These are phyloP conservation scores for Lithophane ornitopus DNA, from an alignment of 2,888 invertebrate species.

Conservation along the genomic window DNA sequence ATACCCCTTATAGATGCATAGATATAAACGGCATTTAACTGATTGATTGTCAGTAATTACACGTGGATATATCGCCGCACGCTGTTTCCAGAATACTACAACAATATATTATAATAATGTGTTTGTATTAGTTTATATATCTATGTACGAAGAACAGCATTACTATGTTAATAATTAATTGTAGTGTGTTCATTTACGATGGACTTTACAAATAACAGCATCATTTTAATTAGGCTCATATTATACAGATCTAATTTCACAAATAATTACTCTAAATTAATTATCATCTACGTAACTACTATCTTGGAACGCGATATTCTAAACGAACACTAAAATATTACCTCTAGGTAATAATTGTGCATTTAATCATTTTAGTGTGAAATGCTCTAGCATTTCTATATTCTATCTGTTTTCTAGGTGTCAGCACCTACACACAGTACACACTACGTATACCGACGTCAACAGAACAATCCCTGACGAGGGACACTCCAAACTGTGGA, in stretches of 20 bases:
- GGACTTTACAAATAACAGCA: too few species aligned
- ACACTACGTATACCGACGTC: background rate
- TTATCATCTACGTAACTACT: background rate
- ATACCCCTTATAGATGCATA: background rate
- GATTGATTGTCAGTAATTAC: slow-evolving; percentile 25
- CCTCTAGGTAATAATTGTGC: too few species aligned
- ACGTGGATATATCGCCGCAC: background rate
- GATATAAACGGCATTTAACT: background rate
- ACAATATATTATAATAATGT: background rate
- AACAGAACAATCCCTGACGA: background rate
- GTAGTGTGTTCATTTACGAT: background rate
- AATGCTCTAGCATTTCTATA: too few species aligned
- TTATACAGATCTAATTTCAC: background rate
- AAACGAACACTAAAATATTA: background rate
- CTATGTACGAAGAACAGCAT: background rate
- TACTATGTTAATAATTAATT: background rate
- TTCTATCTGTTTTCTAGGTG: background rate
- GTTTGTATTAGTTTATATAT: background rate
- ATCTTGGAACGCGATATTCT: background rate
- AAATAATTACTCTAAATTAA: background rate
- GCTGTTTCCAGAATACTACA: background rate
- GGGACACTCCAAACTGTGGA: background rate
- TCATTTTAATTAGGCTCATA: background rate
- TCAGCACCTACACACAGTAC: background rate
- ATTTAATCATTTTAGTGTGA: too few species aligned